Evolutionary conservation across 2,113 vertebrate species (phyloP).

Genomic region (Phasianus colchicus): DNA sequence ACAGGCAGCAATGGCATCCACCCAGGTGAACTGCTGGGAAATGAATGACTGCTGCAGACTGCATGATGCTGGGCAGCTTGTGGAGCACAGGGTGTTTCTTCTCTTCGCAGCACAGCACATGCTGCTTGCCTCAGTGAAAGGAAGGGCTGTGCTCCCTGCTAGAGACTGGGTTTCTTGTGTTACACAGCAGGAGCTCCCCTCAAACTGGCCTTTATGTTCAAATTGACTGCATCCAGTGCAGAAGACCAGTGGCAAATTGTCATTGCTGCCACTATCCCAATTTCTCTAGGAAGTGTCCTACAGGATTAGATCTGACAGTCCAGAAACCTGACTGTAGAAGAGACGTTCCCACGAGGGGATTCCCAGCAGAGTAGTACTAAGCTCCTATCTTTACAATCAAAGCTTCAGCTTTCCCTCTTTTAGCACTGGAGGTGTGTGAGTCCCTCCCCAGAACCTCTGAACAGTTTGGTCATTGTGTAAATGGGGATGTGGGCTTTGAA

Average conservation of each 20-base stretch:
- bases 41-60: neutral
- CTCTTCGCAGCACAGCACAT: neutral
- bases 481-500: neutral
- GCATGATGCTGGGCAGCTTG: neutral
- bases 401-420: neutral
- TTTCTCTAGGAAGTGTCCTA: neutral
- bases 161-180: neutral
- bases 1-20: neutral
- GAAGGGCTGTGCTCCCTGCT: neutral
- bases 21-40: neutral
- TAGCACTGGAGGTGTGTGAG: neutral
- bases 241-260: neutral
- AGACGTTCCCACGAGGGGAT: neutral
- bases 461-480: neutral
- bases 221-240: neutral
- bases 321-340: neutral
- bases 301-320: slow-evolving; percentile 17
- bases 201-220: neutral
- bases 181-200: slow-evolving; percentile 12
- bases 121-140: neutral
- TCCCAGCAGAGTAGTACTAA: neutral
- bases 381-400: neutral
- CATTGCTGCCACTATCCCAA: neutral
- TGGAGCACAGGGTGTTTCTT: neutral
- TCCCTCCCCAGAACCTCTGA: neutral